phyloP scores from a whole-genome alignment of 2,888 invertebrate genomes.

The Muschampia plurimacula region DNA sequence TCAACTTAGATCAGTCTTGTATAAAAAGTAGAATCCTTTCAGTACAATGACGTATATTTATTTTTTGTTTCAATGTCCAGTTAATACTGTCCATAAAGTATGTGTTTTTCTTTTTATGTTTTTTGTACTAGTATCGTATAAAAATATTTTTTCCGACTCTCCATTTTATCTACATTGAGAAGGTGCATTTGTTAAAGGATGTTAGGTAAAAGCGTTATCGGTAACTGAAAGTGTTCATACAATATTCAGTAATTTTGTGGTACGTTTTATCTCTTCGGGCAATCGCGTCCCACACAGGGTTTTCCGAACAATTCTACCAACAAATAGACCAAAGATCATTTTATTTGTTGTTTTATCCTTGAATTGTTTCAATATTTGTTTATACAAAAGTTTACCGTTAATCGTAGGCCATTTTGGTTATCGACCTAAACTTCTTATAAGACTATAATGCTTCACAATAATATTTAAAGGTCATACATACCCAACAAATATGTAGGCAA shows the following conservation, averaged over 20 bases:
- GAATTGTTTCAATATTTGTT: conserved; percentile 1
- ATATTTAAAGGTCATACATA: too few relatives aligned
- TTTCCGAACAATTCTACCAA: conserved; percentile 10
- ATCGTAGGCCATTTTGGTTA: not conserved
- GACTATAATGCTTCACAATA: too few relatives aligned
- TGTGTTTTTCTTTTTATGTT: not conserved
- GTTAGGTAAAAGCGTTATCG: conserved; percentile 11
- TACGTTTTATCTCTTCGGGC: not conserved
- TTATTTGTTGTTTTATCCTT: conserved; percentile 9
- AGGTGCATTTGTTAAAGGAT: conserved; percentile 2
- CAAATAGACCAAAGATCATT: conserved; percentile 4
- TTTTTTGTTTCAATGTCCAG: not conserved
- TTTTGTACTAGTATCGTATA: not conserved
- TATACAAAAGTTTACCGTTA: not conserved
- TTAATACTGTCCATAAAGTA: not conserved
- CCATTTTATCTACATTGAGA: not conserved
- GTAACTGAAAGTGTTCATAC: conserved; percentile 16
- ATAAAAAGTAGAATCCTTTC: too few relatives aligned
- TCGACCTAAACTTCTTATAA: not conserved
- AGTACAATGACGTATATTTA: not conserved
- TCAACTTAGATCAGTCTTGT: too few relatives aligned
- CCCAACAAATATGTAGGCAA: too few relatives aligned
- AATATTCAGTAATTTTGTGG: conserved; percentile 22
- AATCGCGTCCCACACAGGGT: conserved; percentile 11
- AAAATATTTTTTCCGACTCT: not conserved